These are phyloP conservation scores for Tridacna crocea DNA, from an alignment of 2,888 invertebrate genomes.

Conservation along the genomic window DNA sequence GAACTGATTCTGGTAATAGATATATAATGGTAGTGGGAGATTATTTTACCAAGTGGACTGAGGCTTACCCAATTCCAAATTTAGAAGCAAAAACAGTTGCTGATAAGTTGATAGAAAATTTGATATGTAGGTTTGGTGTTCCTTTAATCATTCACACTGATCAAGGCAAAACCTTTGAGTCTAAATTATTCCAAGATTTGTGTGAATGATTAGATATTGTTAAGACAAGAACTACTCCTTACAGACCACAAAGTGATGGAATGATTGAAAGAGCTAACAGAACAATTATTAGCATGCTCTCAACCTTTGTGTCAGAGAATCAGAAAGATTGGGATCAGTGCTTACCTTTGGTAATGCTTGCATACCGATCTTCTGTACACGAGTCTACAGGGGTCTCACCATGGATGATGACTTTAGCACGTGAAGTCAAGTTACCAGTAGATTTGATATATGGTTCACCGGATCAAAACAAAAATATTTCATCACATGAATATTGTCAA, in stretches of 20 bases:
- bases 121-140: constrained; percentile 52
- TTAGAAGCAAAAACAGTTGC: constrained; percentile 58
- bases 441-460: neutral
- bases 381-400: constrained; percentile 43
- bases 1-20: constrained; percentile 36
- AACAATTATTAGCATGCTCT: constrained; percentile 5
- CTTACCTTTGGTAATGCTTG: constrained; percentile 42
- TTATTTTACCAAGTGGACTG: constrained; percentile 56
- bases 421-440: constrained; percentile 25
- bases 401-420: constrained; percentile 42
- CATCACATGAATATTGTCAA: neutral
- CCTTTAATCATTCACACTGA: constrained; percentile 57
- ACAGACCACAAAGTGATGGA: constrained; percentile 17
- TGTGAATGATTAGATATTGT: constrained; percentile 44
- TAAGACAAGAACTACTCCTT: constrained; percentile 54
- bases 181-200: constrained; percentile 48
- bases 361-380: constrained; percentile 51
- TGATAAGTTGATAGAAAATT: constrained; percentile 35
- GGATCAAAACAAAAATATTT: neutral
- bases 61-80: constrained; percentile 48
- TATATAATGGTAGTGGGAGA: constrained; percentile 55
- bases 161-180: constrained; percentile 56
- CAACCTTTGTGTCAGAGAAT: too few species aligned
- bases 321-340: constrained; percentile 51
- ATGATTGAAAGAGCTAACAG: constrained; percentile 10